Percentiles rank a stretch among this genome's conserved stretches.
Conservation (phyloP, 2,113 vertebrate species). For the Colossoma macropomum region DNA sequence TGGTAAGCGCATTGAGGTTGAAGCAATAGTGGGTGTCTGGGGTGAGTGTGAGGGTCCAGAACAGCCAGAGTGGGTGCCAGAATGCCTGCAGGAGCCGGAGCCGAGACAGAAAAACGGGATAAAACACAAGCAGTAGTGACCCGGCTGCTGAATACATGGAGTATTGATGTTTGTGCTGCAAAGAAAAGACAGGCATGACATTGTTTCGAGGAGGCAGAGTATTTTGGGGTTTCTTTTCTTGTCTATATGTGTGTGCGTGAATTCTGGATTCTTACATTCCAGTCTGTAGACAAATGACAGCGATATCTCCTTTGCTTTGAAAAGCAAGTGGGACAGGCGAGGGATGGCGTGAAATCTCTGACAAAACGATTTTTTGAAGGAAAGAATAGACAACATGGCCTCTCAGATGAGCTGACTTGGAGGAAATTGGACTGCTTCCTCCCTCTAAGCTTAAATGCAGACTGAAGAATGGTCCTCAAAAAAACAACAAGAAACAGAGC, state of each 20-base stretch:
- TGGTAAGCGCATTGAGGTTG: constrained; percentile 65
- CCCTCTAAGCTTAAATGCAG: neutral
- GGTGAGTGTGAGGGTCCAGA: constrained; percentile 72
- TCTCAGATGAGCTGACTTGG: neutral
- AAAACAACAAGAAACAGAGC: neutral
- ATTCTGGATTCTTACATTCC: neutral
- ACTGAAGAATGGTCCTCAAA: neutral
- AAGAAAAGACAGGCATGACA: constrained; percentile 9
- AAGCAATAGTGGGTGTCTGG: constrained; percentile 63
- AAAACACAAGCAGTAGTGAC: constrained; percentile 78
- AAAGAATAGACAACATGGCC: neutral
- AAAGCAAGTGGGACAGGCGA: neutral
- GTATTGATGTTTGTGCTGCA: constrained; percentile 63
- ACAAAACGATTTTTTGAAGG: neutral
- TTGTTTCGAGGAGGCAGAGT: constrained; percentile 30
- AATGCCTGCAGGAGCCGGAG: constrained; percentile 64
- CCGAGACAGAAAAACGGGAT: constrained; percentile 64
- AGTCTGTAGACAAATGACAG: neutral
- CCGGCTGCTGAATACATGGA: constrained; percentile 75
- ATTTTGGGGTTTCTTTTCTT: neutral
- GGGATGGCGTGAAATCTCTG: neutral
- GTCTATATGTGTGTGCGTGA: neutral
- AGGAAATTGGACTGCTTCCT: neutral
- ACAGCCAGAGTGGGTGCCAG: constrained; percentile 41
- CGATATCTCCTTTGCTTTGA: neutral